A percentile compares a stretch with the other conserved stretches of the same genome.
Evolutionary conservation across 2,888 invertebrate species (phyloP).

Genomic region (Diaphora mendica): DNA sequence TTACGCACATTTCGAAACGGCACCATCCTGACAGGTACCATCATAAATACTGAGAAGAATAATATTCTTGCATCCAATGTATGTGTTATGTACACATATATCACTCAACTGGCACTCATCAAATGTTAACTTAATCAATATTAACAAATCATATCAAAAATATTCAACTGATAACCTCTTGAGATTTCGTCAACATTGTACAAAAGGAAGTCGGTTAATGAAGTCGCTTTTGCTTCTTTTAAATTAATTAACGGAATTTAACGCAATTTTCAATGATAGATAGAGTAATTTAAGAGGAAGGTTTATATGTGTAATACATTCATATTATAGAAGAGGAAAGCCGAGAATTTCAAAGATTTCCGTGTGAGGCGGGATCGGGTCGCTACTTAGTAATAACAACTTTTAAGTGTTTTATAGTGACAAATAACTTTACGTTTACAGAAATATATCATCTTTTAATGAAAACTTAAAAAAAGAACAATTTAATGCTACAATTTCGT

Average conservation of each 20-base stretch:
- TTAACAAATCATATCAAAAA: slow-evolving; percentile 34
- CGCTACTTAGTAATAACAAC: too few species aligned
- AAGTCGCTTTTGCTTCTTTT: too few species aligned
- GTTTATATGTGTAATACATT: too few species aligned
- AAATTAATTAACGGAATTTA: too few species aligned
- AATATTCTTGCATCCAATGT: not conserved
- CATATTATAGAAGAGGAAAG: too few species aligned
- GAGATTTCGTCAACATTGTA: slow-evolving; percentile 22
- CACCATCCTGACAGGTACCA: not conserved
- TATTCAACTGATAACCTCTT: slow-evolving; percentile 35
- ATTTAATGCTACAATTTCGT: not conserved
- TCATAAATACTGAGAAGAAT: not conserved
- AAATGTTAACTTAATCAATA: too few species aligned
- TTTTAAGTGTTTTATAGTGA: slow-evolving; percentile 14
- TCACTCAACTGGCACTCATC: not conserved
- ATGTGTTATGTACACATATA: not conserved
- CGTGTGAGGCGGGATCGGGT: too few species aligned
- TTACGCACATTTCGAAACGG: not conserved
- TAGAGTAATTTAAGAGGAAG: too few species aligned
- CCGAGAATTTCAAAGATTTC: too few species aligned
- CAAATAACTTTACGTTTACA: slow-evolving; percentile 34
- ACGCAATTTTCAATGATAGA: too few species aligned
- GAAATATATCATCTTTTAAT: slow-evolving; percentile 3
- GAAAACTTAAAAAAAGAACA: not conserved
- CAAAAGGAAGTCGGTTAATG: too few species aligned